A percentile compares a stretch with the other conserved stretches of the same genome.
These are phyloP conservation scores for Toxonevra muliebris DNA, from an alignment of 2,888 invertebrate species.

Conservation along the genomic window DNA sequence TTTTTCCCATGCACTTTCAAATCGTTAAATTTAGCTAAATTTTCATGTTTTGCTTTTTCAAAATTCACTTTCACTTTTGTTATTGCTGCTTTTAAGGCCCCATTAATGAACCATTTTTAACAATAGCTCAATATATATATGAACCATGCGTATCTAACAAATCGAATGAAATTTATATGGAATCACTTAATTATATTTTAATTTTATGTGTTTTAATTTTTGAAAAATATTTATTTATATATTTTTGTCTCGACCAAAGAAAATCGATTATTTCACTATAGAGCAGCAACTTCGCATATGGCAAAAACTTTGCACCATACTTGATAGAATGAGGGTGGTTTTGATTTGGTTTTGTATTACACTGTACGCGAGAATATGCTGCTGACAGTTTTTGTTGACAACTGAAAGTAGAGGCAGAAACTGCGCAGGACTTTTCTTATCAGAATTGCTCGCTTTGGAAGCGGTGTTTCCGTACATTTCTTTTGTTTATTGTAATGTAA, in stretches of 20 bases:
- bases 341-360: conserved; percentile 19
- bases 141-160: too few relatives aligned
- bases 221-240: not conserved
- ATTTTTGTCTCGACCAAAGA: conserved; percentile 5
- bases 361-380: not conserved
- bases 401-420: too few relatives aligned
- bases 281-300: conserved; percentile 47
- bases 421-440: not conserved
- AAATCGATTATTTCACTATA: conserved; percentile 49
- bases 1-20: too few relatives aligned
- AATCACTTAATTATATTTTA: not conserved
- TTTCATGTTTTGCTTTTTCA: too few relatives aligned
- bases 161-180: too few relatives aligned
- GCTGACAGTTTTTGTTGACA: conserved; percentile 12
- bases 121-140: too few relatives aligned
- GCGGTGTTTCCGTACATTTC: conserved; percentile 10
- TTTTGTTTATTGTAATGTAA: conserved; percentile 11
- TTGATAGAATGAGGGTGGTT: conserved; percentile 35
- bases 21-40: too few relatives aligned
- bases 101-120: too few relatives aligned
- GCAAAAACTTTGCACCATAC: conserved; percentile 23
- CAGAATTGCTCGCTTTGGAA: conserved; percentile 8
- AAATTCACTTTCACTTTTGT: too few relatives aligned
- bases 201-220: not conserved
- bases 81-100: too few relatives aligned